Conservation (phyloP, 1,140 invertebrate genomes). For the Paracyclopina nana region DNA sequence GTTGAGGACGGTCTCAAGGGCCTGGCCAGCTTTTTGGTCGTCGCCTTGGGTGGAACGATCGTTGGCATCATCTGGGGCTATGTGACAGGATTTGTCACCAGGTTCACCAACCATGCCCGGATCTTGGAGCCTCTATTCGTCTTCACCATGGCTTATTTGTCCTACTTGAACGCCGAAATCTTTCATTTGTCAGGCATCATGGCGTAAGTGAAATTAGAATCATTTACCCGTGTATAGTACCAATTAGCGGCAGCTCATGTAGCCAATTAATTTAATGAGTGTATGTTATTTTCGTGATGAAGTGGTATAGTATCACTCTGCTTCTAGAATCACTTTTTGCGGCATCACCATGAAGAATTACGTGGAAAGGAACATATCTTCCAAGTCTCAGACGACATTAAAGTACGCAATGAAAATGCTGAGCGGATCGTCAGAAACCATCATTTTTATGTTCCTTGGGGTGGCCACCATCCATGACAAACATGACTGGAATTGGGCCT, state of each 20-base stretch:
- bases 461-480: conserved; percentile 84
- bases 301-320: conserved; percentile 17
- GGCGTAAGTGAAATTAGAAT: conserved; percentile 50
- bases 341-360: conserved; percentile 99
- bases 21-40: conserved; percentile 75
- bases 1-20: conserved; percentile 55
- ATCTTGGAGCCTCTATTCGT: conserved; percentile 97
- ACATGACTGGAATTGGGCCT: conserved; percentile 87
- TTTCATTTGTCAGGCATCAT: conserved; percentile 95
- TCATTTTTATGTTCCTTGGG: conserved; percentile 98
- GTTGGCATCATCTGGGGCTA: conserved; percentile 92
- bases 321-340: conserved; percentile 79
- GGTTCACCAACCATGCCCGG: conserved; percentile 81
- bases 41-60: conserved; percentile 72
- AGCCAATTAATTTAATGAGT: not conserved
- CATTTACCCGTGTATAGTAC: too few relatives aligned
- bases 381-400: conserved; percentile 91
- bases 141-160: conserved; percentile 95
- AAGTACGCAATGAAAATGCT: conserved; percentile 98
- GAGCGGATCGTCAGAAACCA: conserved; percentile 84
- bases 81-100: conserved; percentile 78
- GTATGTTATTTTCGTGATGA: not conserved
- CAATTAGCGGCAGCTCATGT: too few relatives aligned
- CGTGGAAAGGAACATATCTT: conserved; percentile 88
- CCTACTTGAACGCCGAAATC: conserved; percentile 90